Base-by-base conservation (phyloP, 2,888 invertebrate genomes). In the Neuroscelio doddi region DNA sequence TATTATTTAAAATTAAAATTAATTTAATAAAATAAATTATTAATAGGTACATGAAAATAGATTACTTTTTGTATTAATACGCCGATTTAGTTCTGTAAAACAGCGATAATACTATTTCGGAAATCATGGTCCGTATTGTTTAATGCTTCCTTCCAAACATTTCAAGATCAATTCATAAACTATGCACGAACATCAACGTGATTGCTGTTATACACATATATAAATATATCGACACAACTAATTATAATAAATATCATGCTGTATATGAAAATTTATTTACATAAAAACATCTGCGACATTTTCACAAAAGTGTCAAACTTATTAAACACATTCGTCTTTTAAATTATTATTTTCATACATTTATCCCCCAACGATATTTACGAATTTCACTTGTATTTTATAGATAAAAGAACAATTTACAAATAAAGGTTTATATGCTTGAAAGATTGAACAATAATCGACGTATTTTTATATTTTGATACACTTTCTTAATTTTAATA, bases 1-100 rank as follows among this genome's bases (percentile, higher is more conserved):
- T 21, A 5, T 21, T 3, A 21, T 70, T 69, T 76, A 75, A 74
- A 41, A 68, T 61, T 68, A 72, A 74, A 76, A 74, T 73, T 71
- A 78, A 79, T 80, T 76, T 70, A 75, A 51, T 71, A 66, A 74
- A 80, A 79, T 79, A 78, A 79, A 79, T 77, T 77, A 76, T 71
- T 74, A 75, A 73, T 68, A 66, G 74, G 72, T 75, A 74, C 71
- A 70, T 64, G 69, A 70, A 73, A 77, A 75, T 69, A 70, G 56
- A 72, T 66, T 68, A 70, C 52, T 46, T 68, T 46, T 41, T 50
- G 77, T 78, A 80, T 77, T 78, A 67, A 69, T 72, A 62, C 71
- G 64, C 67, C 72, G 73, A 77, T 79, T 78, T 69, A 71, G 65
- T 47, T 38, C 52, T 51, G 53, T 69, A 72, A 77, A 79, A 79